A percentile compares a stretch with the other conserved stretches of the same genome.
These are phyloP conservation scores for Siniperca scherzeri DNA, from an alignment of 2,797 vertebrate genomes.

Conservation along the genomic window DNA sequence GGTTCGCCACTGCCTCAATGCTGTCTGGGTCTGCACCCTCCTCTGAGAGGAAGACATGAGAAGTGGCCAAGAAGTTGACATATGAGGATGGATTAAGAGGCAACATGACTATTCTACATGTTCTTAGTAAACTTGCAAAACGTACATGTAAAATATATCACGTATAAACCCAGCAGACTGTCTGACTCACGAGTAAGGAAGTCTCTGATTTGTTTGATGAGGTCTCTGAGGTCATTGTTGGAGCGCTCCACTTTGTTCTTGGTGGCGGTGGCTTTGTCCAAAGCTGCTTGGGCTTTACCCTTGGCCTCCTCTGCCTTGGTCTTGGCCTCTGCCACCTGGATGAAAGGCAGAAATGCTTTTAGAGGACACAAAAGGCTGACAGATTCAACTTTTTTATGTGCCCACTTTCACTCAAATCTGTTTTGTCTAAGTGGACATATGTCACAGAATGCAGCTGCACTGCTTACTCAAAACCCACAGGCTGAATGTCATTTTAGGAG, in stretches of 20 bases:
- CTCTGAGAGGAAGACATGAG: constrained; percentile 83
- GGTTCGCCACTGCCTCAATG: constrained; percentile 93
- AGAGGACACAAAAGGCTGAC: background rate
- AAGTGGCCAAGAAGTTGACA: background rate
- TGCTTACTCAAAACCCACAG: background rate
- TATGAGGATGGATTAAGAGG: background rate
- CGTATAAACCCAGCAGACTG: background rate
- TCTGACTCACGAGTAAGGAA: constrained; percentile 95
- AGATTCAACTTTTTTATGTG: background rate
- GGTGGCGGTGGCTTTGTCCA: constrained; percentile 93
- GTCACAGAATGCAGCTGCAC: background rate
- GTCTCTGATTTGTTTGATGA: constrained; percentile 94
- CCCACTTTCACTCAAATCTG: background rate
- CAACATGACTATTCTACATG: background rate
- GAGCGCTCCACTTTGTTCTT: constrained; percentile 92
- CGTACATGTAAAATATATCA: background rate
- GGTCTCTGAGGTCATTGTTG: constrained; percentile 94
- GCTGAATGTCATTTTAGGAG: background rate
- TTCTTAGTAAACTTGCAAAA: background rate
- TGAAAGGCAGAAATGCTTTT: background rate
- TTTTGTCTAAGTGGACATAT: background rate
- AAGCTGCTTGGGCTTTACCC: constrained; percentile 89
- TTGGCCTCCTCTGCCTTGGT: constrained; percentile 91
- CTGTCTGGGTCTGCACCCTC: constrained; percentile 97
- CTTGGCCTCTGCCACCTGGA: constrained; percentile 92